These are phyloP conservation scores for Tolmerus cingulatus DNA, from an alignment of 2,888 invertebrate genomes.

Conservation along the genomic window DNA sequence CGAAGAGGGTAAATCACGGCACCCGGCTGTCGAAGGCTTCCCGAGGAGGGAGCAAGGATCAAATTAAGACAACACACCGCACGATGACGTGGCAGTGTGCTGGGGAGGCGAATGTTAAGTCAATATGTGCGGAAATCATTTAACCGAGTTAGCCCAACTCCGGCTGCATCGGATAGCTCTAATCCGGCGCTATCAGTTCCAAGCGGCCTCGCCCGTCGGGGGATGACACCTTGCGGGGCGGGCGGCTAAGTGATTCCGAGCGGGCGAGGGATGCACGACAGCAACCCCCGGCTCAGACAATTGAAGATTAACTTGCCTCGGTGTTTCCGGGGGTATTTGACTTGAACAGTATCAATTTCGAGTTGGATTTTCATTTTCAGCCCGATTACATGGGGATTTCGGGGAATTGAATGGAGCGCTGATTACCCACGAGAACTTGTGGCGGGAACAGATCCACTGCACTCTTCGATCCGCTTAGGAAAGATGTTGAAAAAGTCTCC, in stretches of 20 bases:
- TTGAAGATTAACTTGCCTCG: constrained; percentile 33
- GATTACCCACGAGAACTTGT: constrained; percentile 14
- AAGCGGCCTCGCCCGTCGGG: not conserved
- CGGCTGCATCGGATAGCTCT: constrained; percentile 21
- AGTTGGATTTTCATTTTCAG: constrained; percentile 45
- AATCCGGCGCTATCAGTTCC: constrained; percentile 27
- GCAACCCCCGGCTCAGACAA: not conserved
- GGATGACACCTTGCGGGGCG: constrained; percentile 18
- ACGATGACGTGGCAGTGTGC: constrained; percentile 21
- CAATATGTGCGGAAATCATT: constrained; percentile 41
- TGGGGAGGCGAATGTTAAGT: constrained; percentile 23
- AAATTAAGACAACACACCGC: constrained; percentile 37
- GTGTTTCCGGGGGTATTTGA: constrained; percentile 42
- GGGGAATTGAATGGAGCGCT: not conserved
- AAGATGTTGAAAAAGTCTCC: not conserved
- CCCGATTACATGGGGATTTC: constrained; percentile 34
- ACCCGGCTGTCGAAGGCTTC: not conserved
- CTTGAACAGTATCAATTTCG: constrained; percentile 47
- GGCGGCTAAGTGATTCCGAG: constrained; percentile 23
- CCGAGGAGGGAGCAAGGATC: constrained; percentile 22
- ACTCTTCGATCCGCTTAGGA: not conserved
- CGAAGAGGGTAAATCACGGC: constrained; percentile 11
- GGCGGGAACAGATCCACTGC: not conserved
- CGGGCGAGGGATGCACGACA: constrained; percentile 8
- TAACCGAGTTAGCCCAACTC: constrained; percentile 18